Percentiles rank a stretch among this genome's conserved stretches.
phyloP scores from a whole-genome alignment of 2,113 vertebrate genomes.

The Amphiprion percula region DNA sequence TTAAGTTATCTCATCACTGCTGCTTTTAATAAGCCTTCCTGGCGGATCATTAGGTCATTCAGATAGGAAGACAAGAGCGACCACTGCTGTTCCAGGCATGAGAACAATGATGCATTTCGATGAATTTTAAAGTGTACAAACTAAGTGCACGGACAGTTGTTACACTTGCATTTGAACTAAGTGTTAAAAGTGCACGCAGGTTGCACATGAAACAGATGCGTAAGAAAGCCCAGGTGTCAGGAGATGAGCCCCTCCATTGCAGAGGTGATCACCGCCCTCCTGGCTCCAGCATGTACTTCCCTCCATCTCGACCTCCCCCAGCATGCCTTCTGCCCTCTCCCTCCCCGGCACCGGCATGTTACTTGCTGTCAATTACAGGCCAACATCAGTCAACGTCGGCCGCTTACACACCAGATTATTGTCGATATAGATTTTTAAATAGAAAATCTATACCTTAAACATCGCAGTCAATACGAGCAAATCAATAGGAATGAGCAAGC shows the following conservation, averaged over 20 bases:
- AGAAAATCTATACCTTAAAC: slow-evolving; percentile 90
- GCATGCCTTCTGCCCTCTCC: slow-evolving; percentile 46
- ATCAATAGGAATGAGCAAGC: slow-evolving; percentile 82
- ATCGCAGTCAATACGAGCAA: slow-evolving; percentile 85
- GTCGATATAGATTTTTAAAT: slow-evolving; percentile 90
- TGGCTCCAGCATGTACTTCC: slow-evolving; percentile 33
- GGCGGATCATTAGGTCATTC: slow-evolving; percentile 46
- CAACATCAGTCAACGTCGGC: slow-evolving; percentile 77
- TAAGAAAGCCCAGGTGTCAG: not conserved
- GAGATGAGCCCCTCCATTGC: slow-evolving; percentile 15
- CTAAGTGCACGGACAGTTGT: not conserved
- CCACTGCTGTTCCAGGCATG: slow-evolving; percentile 55
- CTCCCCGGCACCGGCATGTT: slow-evolving; percentile 66
- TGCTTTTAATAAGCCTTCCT: slow-evolving; percentile 62
- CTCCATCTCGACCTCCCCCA: slow-evolving; percentile 38
- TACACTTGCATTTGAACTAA: not conserved
- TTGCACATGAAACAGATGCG: not conserved
- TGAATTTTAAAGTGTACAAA: not conserved
- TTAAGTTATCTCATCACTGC: slow-evolving; percentile 65
- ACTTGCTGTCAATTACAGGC: slow-evolving; percentile 84
- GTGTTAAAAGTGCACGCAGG: not conserved
- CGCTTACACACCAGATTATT: slow-evolving; percentile 88
- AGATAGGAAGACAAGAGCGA: slow-evolving; percentile 42
- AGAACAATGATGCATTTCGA: slow-evolving; percentile 6
- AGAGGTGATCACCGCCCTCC: not conserved